These are phyloP conservation scores for Lophura nycthemera DNA, from an alignment of 2,113 vertebrate species.

Conservation along the genomic window DNA sequence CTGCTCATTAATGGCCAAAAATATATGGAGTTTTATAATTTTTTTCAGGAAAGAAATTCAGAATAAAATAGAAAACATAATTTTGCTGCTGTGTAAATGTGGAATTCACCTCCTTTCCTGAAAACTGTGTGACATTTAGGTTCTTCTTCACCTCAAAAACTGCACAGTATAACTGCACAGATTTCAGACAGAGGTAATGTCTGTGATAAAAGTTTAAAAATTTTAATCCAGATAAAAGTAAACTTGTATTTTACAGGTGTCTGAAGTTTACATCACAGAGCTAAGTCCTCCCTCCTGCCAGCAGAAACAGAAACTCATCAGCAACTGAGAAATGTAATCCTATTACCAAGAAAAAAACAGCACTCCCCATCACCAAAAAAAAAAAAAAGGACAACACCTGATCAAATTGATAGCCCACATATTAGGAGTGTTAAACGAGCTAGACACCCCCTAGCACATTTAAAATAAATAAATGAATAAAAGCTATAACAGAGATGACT, in stretches of 20 bases:
- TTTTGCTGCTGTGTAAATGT: background rate
- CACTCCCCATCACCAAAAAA: background rate
- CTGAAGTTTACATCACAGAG: fast-evolving
- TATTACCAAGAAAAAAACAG: background rate
- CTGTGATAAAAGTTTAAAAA: background rate
- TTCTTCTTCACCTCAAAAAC: background rate
- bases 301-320: background rate
- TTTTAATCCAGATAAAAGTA: background rate
- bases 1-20: background rate
- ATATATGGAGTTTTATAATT: background rate
- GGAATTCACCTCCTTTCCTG: background rate
- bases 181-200: background rate
- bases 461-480: background rate
- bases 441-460: background rate
- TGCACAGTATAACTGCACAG: background rate
- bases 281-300: background rate
- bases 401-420: background rate
- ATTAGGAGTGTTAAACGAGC: background rate
- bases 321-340: background rate
- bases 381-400: background rate
- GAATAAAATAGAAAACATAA: background rate
- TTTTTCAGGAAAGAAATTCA: background rate
- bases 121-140: background rate
- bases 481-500: background rate
- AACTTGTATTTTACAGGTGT: background rate